Conservation (phyloP, 2,797 vertebrate genomes). For the Gymnopithys bicolor region DNA sequence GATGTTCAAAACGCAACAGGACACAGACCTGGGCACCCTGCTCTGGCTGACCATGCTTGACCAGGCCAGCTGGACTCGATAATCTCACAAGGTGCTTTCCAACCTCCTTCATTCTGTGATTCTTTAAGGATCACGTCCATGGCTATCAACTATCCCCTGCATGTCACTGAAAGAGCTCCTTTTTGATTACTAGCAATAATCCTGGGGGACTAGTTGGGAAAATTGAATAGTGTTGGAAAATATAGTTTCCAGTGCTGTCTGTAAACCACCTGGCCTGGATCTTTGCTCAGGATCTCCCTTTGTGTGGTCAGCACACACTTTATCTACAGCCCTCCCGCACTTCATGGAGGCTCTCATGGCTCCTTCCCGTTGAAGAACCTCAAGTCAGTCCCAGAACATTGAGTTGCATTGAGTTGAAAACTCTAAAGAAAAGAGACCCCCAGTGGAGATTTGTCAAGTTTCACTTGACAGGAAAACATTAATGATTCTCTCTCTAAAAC, state of each 20-base stretch:
- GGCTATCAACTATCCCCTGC: not conserved
- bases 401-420: not conserved
- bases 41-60: not conserved
- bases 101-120: not conserved
- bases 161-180: not conserved
- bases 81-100: not conserved
- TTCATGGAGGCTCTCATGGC: not conserved
- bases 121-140: not conserved
- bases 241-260: not conserved
- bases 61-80: accelerated
- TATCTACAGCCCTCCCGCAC: not conserved
- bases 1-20: not conserved
- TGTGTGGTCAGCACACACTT: not conserved
- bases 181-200: not conserved
- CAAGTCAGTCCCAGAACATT: accelerated
- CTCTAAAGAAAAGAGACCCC: conserved; percentile 7
- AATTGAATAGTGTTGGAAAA: not conserved
- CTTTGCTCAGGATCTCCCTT: not conserved
- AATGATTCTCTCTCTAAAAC: not conserved
- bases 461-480: not conserved
- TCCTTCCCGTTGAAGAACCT: not conserved
- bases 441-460: not conserved
- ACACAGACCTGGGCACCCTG: not conserved
- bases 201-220: not conserved
- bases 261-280: not conserved